These are phyloP conservation scores for Oscheius sp. DNA, from an alignment of 2,888 invertebrate species.

Conservation along the genomic window DNA sequence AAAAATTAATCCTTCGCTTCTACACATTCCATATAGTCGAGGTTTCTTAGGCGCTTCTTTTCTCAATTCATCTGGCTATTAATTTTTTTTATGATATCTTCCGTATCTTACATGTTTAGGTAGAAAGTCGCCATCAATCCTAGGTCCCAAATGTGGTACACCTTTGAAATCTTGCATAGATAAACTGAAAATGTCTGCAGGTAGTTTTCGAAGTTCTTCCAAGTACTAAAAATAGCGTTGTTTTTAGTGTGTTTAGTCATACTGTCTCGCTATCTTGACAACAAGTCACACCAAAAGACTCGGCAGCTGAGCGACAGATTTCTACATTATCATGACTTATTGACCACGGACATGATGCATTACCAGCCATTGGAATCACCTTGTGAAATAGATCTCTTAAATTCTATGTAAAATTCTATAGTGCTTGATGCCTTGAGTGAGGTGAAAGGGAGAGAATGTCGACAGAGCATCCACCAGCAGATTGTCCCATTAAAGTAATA, in stretches of 20 bases:
- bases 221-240: not conserved
- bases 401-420: too few relatives aligned
- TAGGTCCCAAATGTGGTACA: slow-evolving; percentile 24
- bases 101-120: slow-evolving; percentile 24
- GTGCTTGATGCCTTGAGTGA: too few relatives aligned
- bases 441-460: slow-evolving; percentile 40
- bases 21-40: slow-evolving; percentile 38
- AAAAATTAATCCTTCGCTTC: slow-evolving; percentile 40
- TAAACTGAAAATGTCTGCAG: slow-evolving; percentile 5
- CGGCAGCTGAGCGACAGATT: slow-evolving; percentile 20
- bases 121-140: slow-evolving; percentile 39
- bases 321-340: not conserved
- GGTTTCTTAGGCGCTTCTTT: slow-evolving; percentile 47
- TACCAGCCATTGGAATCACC: slow-evolving; percentile 33
- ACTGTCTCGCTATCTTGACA: slow-evolving; percentile 15
- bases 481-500: slow-evolving; percentile 53
- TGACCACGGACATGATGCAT: slow-evolving; percentile 22
- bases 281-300: slow-evolving; percentile 15
- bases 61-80: slow-evolving; percentile 26
- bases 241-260: not conserved
- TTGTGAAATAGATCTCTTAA: slow-evolving; percentile 27
- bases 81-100: too few relatives aligned
- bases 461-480: slow-evolving; percentile 49
- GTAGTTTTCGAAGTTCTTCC: not conserved
- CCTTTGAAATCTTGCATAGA: slow-evolving; percentile 18